A percentile compares a stretch with the other conserved stretches of the same genome.
These are phyloP conservation scores for Corvus hawaiiensis DNA, from an alignment of 2,113 vertebrate species.

Conservation along the genomic window DNA sequence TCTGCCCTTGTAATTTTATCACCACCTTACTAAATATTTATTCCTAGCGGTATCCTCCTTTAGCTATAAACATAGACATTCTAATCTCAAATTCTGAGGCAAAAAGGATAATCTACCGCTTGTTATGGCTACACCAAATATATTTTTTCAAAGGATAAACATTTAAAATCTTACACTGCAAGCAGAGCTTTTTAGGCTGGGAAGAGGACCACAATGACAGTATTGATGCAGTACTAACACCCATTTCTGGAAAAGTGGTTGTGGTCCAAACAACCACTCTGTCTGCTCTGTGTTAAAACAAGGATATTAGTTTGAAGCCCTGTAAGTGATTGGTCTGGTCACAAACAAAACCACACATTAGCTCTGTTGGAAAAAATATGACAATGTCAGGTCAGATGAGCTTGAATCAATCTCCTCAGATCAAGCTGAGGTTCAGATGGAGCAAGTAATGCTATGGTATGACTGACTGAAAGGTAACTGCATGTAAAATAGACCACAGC, in stretches of 20 bases:
- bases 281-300: slow-evolving; percentile 15
- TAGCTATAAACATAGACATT: not conserved
- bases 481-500: not conserved
- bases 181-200: not conserved
- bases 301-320: not conserved
- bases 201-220: not conserved
- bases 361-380: not conserved
- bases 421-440: not conserved
- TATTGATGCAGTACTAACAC: not conserved
- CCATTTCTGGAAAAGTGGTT: not conserved
- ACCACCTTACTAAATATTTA: slow-evolving; percentile 13
- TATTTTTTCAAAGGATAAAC: slow-evolving; percentile 13
- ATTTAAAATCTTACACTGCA: not conserved
- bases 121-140: not conserved
- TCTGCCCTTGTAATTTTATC: not conserved
- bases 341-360: slow-evolving; percentile 14
- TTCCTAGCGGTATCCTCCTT: not conserved
- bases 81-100: slow-evolving; percentile 16
- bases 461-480: not conserved
- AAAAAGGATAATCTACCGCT: not conserved
- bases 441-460: not conserved
- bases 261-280: not conserved
- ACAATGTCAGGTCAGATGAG: not conserved
- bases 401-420: not conserved
- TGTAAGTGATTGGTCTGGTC: not conserved